Conservation (phyloP, 2,888 invertebrate species). For the Campoplex capitator region DNA sequence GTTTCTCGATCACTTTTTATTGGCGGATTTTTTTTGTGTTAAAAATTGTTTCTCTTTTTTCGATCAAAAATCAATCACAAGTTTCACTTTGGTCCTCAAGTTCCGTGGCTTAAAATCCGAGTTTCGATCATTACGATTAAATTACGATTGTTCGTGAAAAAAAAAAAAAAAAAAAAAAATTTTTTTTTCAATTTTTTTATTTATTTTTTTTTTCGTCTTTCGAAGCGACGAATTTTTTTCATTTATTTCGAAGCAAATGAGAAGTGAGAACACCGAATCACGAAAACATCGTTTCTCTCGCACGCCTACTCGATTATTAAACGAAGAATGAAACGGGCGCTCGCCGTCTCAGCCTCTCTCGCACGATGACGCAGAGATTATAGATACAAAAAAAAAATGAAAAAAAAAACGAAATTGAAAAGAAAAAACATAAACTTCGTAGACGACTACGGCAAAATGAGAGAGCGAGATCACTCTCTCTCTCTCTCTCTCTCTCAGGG, state of each 20-base stretch:
- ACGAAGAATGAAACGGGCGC: slow-evolving; percentile 27
- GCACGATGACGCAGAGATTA: slow-evolving; percentile 46
- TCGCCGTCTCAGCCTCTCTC: not conserved
- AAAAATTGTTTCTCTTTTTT: not conserved
- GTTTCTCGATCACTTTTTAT: slow-evolving; percentile 69
- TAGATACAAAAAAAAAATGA: slow-evolving; percentile 19
- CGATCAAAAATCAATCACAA: not conserved
- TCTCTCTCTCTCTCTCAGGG: slow-evolving; percentile 7
- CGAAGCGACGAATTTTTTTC: not conserved
- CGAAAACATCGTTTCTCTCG: slow-evolving; percentile 2
- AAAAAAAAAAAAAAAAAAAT: no score
- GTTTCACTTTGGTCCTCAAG: not conserved
- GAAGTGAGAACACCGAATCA: slow-evolving; percentile 1
- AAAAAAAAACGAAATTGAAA: not conserved
- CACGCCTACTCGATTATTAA: slow-evolving; percentile 8
- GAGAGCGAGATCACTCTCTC: not conserved
- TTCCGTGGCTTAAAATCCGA: not conserved
- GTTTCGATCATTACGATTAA: not conserved
- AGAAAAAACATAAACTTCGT: not conserved
- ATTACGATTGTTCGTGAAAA: not conserved
- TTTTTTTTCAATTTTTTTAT: no score
- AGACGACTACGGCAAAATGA: not conserved
- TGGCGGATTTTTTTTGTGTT: not conserved
- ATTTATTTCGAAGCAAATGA: not conserved
- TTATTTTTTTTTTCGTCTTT: no score